phyloP scores from a whole-genome alignment of 2,797 vertebrate genomes.

The Decapterus maruadsi region DNA sequence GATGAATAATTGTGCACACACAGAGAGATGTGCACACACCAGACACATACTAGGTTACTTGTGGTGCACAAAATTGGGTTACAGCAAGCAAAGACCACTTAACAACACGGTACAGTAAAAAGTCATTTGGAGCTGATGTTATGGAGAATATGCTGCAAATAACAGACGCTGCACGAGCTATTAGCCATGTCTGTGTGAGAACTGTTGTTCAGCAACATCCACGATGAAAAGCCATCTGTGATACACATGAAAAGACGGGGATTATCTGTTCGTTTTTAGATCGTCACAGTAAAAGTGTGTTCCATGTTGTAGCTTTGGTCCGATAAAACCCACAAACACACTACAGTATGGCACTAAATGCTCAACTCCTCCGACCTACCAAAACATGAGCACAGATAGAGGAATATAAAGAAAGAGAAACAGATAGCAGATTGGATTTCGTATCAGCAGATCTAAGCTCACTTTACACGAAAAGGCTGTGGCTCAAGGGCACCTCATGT shows the following conservation, averaged over 20 bases:
- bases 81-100: slow-evolving; percentile 47
- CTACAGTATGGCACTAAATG: neutral
- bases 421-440: neutral
- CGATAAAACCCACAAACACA: too few species aligned
- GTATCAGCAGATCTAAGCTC: neutral
- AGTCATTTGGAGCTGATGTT: slow-evolving; percentile 43
- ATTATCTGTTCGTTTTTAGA: slow-evolving; percentile 12
- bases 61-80: slow-evolving; percentile 33
- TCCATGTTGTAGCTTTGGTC: neutral
- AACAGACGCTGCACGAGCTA: slow-evolving; percentile 44
- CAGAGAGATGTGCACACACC: slow-evolving; percentile 18
- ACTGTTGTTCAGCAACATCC: slow-evolving; percentile 31
- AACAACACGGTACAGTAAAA: slow-evolving; percentile 47
- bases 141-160: slow-evolving; percentile 42
- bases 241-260: slow-evolving; percentile 6
- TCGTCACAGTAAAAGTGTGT: neutral
- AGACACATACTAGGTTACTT: slow-evolving; percentile 14
- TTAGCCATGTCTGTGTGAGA: slow-evolving; percentile 33
- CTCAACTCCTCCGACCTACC: too few species aligned
- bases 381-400: neutral
- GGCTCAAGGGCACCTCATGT: neutral
- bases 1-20: slow-evolving; percentile 34
- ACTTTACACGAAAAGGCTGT: neutral
- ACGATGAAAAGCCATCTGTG: slow-evolving; percentile 39
- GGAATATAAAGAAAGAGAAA: neutral